Conservation (phyloP, 2,113 vertebrate species). For the Cyanistes caeruleus region DNA sequence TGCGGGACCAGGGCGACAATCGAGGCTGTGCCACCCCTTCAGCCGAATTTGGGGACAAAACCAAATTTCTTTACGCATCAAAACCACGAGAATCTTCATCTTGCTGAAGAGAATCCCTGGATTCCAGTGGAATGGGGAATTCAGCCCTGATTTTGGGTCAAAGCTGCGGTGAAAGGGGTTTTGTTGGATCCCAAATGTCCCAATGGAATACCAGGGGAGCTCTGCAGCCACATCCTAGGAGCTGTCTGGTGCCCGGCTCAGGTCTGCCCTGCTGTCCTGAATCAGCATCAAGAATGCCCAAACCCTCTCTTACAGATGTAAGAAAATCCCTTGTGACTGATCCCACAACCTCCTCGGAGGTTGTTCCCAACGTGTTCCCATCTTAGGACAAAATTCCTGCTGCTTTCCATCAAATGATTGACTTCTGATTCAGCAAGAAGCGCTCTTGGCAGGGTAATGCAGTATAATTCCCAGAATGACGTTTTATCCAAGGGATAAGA, state of each 20-base stretch:
- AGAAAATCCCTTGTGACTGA: background rate
- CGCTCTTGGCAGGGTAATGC: background rate
- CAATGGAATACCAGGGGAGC: background rate
- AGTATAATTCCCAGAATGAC: background rate
- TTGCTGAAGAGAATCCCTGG: background rate
- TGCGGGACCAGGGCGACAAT: background rate
- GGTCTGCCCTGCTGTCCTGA: background rate
- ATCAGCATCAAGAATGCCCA: background rate
- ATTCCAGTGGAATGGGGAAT: background rate
- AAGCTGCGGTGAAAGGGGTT: background rate
- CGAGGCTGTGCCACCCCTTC: fast-evolving
- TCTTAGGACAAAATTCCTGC: background rate
- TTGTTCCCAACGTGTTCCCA: background rate
- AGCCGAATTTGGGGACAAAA: background rate
- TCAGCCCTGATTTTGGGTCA: background rate
- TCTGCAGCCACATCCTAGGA: background rate
- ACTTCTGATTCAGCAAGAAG: background rate
- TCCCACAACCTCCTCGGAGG: background rate
- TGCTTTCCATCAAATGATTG: background rate
- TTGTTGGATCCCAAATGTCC: background rate
- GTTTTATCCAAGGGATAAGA: background rate
- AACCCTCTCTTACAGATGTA: background rate
- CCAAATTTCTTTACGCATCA: fast-evolving
- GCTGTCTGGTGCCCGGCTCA: background rate
- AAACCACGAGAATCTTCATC: too few species aligned